Evolutionary conservation across 2,888 invertebrate genomes (phyloP), one percentile per base, ranked within the genome.

Genomic region (Dermolepida albohirtum): DNA sequence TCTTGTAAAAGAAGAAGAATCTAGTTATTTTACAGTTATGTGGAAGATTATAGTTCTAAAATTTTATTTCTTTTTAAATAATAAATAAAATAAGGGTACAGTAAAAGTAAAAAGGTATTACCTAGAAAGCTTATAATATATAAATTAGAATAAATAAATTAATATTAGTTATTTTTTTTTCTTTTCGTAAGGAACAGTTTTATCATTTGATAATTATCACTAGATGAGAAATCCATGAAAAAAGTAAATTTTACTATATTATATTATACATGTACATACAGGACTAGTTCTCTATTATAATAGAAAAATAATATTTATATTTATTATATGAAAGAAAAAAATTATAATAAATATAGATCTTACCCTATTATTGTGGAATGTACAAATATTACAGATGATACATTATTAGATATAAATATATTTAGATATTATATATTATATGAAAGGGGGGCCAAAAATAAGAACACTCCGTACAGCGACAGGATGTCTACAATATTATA

Each of bases 221-320:
- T 65, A 69, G 66, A 64, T 66, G 65, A 66, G 52, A 57, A 57
- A 52, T 68, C 22, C 39, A 65, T 51, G 43, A 62, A 62, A 62
- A n/a, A 62, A 66, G 52, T 65, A 66, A 65, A 65, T 68, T 68
- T 64, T 34, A 34, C 34, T 34, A 34, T 34, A 34, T 34, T 34
- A 34, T 34, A 34, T 34, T 34, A 34, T 34, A 34, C 34, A 34
- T 34, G 34, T 34, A 34, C 34, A 34, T 54, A 67, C 64, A 67
- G 55, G 69, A 69, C 69, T 69, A 69, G 69, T 63, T 69, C 73
- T 73, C 75, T 75, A 75, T 74, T 63, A 71, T 74, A 71, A 73
- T 76, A 76, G 71, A 75, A 75, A 76, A 76, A 76, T 76, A 76
- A 75, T 72, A 75, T 74, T 69, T 75, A 67, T 72, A 63, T 74